Evolutionary conservation across 1,140 invertebrate species (phyloP).

Genomic region (Drosophila pachea): DNA sequence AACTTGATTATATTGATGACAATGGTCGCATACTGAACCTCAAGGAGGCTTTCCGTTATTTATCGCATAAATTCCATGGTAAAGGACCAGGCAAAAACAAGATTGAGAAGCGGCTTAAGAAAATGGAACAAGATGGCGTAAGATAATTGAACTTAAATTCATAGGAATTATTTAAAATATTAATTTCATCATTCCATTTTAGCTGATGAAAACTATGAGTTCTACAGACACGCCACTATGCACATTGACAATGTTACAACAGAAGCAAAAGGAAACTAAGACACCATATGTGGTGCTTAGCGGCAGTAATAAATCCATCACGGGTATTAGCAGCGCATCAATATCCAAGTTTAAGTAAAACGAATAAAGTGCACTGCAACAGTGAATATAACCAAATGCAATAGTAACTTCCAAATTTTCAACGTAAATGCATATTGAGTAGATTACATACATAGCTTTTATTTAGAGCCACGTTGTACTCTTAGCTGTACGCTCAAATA

Average conservation of each 20-base stretch:
- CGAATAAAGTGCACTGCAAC: not conserved
- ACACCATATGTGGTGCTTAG: constrained; percentile 96
- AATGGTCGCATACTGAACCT: constrained; percentile 91
- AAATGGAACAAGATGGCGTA: constrained; percentile 94
- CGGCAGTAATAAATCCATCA: constrained; percentile 85
- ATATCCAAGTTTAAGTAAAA: constrained; percentile 78
- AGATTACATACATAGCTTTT: constrained; percentile 44
- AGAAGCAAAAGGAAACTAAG: constrained; percentile 97
- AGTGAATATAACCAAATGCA: constrained; percentile 67
- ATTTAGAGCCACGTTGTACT: constrained; percentile 5
- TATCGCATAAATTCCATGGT: constrained; percentile 99
- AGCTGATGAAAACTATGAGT: constrained; percentile 99
- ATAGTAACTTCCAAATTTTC: constrained; percentile 69
- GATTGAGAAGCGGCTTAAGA: constrained; percentile 97
- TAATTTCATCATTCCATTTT: constrained; percentile 48
- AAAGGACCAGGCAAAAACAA: constrained; percentile 99
- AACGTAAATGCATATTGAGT: constrained; percentile 42
- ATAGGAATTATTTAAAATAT: not conserved
- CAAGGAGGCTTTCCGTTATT: constrained; percentile 98
- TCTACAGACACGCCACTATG: constrained; percentile 98
- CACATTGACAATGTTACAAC: constrained; percentile 95
- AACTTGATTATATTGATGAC: constrained; percentile 98
- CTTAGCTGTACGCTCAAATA: not conserved
- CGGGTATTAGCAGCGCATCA: constrained; percentile 53
- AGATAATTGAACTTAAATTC: constrained; percentile 53